Evolutionary conservation across 35 echinoderm and acorn worm genomes (phyloP).

Genomic region (Nesometra sesokonis): DNA sequence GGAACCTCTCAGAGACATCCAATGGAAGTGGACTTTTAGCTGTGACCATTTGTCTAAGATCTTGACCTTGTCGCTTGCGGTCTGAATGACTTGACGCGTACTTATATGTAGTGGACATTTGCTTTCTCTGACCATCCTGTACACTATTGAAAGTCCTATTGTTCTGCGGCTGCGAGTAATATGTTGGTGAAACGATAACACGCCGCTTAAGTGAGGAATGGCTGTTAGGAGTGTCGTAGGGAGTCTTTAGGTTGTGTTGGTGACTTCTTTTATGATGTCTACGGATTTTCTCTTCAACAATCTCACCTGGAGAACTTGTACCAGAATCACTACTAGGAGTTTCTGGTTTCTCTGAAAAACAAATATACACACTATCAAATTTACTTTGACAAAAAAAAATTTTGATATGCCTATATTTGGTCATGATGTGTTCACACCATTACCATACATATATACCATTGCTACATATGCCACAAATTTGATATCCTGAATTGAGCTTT

Average conservation of each 20-base stretch:
- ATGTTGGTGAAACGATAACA: not conserved
- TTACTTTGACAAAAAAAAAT: no score
- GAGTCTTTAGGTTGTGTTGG: not conserved
- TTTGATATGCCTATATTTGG: no score
- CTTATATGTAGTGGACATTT: not conserved
- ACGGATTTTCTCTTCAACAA: slow-evolving; percentile 29
- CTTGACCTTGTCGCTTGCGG: not conserved
- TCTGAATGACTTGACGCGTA: not conserved
- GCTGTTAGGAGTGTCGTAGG: not conserved
- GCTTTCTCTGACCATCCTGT: not conserved
- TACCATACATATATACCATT: no score
- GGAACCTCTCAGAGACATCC: not conserved
- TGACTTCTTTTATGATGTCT: not conserved
- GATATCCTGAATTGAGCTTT: no score
- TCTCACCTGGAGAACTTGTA: slow-evolving; percentile 48
- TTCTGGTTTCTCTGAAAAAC: not conserved
- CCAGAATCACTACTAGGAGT: slow-evolving; percentile 64
- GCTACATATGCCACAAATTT: no score
- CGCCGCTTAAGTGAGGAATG: not conserved
- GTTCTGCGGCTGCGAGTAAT: not conserved
- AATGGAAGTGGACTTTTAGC: not conserved
- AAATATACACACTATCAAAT: no score
- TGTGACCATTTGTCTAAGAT: not conserved
- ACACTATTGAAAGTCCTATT: not conserved
- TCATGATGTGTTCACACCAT: no score